Percentiles rank a stretch among this genome's conserved stretches.
phyloP scores from a whole-genome alignment of 2,113 vertebrate genomes.

The Silurus meridionalis region DNA sequence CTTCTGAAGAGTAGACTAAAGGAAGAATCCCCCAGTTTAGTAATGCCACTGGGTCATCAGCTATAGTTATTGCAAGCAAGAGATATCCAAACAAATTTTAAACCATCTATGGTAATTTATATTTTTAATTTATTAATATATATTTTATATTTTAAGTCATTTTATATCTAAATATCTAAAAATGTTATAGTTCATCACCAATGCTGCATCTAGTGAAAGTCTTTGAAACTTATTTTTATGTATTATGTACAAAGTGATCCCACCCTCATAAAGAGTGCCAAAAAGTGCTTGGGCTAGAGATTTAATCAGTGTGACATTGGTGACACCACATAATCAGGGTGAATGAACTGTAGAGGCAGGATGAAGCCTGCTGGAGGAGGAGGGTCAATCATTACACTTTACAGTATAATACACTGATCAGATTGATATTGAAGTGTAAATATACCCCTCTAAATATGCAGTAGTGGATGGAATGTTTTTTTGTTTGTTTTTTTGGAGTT shows the following conservation, averaged over 20 bases:
- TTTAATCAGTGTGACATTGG: slow-evolving; percentile 36
- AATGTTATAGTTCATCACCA: too few relatives aligned
- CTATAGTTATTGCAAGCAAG: neutral
- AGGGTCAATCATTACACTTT: neutral
- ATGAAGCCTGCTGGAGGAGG: neutral
- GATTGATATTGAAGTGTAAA: neutral
- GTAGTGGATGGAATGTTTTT: neutral
- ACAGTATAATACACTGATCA: neutral
- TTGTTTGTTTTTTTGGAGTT: neutral
- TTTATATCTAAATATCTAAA: too few relatives aligned
- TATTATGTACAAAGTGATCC: neutral
- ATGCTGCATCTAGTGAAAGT: too few relatives aligned
- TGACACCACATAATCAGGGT: slow-evolving; percentile 49
- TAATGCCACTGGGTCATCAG: neutral
- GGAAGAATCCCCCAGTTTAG: neutral
- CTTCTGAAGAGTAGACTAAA: neutral
- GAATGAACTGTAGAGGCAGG: slow-evolving; percentile 3
- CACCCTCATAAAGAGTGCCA: neutral
- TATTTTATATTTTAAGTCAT: too few relatives aligned
- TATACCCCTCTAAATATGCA: neutral
- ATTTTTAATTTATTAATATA: too few relatives aligned
- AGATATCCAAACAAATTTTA: neutral
- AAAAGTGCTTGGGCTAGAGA: neutral
- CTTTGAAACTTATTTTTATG: too few relatives aligned
- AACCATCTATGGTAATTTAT: too few relatives aligned